A percentile compares a stretch with the other conserved stretches of the same genome.
phyloP scores from a whole-genome alignment of 1,140 invertebrate species.

The Drosophila santomea region DNA sequence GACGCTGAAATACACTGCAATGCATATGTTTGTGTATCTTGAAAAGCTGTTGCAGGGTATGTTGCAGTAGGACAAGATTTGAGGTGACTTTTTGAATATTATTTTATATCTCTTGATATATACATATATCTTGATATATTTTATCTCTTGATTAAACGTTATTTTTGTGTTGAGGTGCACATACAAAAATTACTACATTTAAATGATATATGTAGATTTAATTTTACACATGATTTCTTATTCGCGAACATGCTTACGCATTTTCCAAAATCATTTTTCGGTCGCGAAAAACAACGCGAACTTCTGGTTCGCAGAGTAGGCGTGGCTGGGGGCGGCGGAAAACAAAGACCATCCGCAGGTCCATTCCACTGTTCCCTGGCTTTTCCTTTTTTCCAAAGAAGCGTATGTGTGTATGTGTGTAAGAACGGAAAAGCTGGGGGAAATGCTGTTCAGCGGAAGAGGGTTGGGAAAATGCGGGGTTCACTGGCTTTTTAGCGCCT shows the following conservation, averaged over 20 bases:
- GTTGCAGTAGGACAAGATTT: too few relatives aligned
- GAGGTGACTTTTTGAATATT: too few relatives aligned
- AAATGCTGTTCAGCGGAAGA: constrained; percentile 42
- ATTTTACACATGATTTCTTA: too few relatives aligned
- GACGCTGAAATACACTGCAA: neutral
- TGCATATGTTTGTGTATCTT: neutral
- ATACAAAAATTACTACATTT: too few relatives aligned
- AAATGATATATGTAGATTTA: too few relatives aligned
- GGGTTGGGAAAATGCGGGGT: constrained; percentile 9
- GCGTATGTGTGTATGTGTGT: constrained; percentile 60
- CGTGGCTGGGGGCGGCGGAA: neutral
- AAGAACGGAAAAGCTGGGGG: constrained; percentile 55
- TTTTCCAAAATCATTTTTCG: neutral
- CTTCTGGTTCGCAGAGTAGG: constrained; percentile 4
- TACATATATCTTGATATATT: too few relatives aligned
- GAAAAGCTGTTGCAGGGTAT: neutral
- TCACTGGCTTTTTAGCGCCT: constrained; percentile 73
- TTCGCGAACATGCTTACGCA: too few relatives aligned
- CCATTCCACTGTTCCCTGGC: constrained; percentile 1
- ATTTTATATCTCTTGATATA: too few relatives aligned
- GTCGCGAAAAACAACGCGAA: constrained; percentile 3
- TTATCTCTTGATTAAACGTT: too few relatives aligned
- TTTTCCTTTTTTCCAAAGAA: constrained; percentile 1
- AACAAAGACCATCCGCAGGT: constrained; percentile 16
- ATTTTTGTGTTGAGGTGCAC: too few relatives aligned